phyloP scores from a whole-genome alignment of 1,140 invertebrate genomes.

The Apis laboriosa region DNA sequence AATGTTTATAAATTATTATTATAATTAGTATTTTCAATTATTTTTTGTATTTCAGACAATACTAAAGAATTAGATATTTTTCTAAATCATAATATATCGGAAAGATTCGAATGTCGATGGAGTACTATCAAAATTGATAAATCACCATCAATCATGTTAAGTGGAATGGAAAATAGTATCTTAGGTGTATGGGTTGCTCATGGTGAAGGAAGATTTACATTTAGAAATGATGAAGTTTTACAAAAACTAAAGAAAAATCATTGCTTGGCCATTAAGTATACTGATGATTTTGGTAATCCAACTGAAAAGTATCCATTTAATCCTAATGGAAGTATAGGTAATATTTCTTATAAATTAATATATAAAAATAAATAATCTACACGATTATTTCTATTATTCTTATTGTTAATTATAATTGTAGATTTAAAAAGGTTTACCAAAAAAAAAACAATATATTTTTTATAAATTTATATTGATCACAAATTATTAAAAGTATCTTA shows the following conservation, averaged over 20 bases:
- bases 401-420: too few species aligned
- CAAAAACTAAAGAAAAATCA: slow-evolving; percentile 83
- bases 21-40: neutral
- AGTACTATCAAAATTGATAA: slow-evolving; percentile 89
- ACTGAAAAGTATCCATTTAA: slow-evolving; percentile 95
- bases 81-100: slow-evolving; percentile 93
- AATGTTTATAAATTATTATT: neutral
- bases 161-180: slow-evolving; percentile 90
- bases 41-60: slow-evolving; percentile 42
- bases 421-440: too few species aligned
- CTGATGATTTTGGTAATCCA: slow-evolving; percentile 88
- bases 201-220: slow-evolving; percentile 92
- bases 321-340: slow-evolving; percentile 93
- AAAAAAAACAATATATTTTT: too few species aligned
- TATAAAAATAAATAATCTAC: neutral
- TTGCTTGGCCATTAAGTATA: slow-evolving; percentile 90
- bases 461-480: too few species aligned
- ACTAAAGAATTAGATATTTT: slow-evolving; percentile 84
- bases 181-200: slow-evolving; percentile 98
- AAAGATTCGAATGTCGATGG: slow-evolving; percentile 96
- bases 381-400: too few species aligned
- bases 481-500: too few species aligned
- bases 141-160: slow-evolving; percentile 91
- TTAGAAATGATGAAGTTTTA: slow-evolving; percentile 81
- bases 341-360: slow-evolving; percentile 42